These are phyloP conservation scores for Galagoides demidoff DNA, from an alignment of 2,797 vertebrate genomes.

Conservation along the genomic window DNA sequence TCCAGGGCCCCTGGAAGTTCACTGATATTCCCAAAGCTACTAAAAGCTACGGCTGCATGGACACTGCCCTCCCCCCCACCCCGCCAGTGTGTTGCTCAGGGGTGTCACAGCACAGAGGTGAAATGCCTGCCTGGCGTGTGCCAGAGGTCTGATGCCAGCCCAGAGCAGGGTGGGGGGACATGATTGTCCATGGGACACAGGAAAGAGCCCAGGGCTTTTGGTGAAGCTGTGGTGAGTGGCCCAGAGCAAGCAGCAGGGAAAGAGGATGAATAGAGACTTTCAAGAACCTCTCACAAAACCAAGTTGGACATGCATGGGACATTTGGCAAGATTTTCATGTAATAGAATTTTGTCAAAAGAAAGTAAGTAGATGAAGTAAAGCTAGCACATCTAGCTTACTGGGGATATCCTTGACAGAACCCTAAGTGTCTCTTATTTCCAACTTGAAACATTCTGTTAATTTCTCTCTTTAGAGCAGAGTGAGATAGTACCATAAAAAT, in stretches of 20 bases:
- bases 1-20: neutral
- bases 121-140: neutral
- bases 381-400: neutral
- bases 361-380: neutral
- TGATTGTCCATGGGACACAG: no score
- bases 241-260: neutral
- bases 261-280: neutral
- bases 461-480: neutral
- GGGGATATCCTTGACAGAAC: neutral
- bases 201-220: neutral
- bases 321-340: neutral
- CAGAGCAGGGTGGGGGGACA: neutral
- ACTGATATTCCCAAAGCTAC: slow-evolving; percentile 12
- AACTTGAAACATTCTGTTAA: neutral
- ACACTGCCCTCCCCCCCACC: neutral
- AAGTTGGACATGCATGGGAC: neutral
- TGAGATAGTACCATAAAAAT: neutral
- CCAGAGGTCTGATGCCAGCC: neutral
- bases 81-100: neutral
- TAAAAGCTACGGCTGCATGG: neutral
- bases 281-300: neutral
- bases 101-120: neutral
- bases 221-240: neutral
- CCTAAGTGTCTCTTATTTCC: neutral
- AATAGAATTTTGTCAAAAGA: neutral